Percentiles rank a stretch among this genome's conserved stretches.
Evolutionary conservation across 92 coral and sea anemone species (phyloP).

Genomic region (Porites lobata): DNA sequence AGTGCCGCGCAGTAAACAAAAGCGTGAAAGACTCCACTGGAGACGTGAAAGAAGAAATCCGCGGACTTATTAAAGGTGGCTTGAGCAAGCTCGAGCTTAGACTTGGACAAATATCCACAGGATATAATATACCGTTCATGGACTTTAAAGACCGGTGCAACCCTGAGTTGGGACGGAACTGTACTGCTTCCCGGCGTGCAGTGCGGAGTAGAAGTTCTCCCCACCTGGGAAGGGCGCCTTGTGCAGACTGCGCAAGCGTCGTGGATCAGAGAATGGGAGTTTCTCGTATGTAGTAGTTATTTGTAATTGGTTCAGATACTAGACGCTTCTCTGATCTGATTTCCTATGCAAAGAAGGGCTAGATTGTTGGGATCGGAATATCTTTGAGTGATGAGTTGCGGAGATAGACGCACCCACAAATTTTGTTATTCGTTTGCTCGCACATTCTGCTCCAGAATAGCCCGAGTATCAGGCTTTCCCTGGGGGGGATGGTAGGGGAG

Average conservation of each 20-base stretch:
- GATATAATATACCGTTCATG: slow-evolving; percentile 42
- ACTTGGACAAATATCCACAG: slow-evolving; percentile 50
- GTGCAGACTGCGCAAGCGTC: slow-evolving; percentile 42
- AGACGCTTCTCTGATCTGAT: background rate
- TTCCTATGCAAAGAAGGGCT: too few species aligned
- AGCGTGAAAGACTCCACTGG: slow-evolving; percentile 77
- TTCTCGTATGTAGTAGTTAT: slow-evolving; percentile 28
- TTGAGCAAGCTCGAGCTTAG: slow-evolving; percentile 68
- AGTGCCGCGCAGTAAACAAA: slow-evolving; percentile 84
- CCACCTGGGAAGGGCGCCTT: slow-evolving; percentile 52
- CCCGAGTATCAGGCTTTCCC: too few species aligned
- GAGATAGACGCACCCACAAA: too few species aligned
- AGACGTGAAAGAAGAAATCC: slow-evolving; percentile 79
- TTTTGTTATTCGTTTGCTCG: too few species aligned
- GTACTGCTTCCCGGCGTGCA: slow-evolving; percentile 29
- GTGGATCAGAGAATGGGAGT: slow-evolving; percentile 13
- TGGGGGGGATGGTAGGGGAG: too few species aligned
- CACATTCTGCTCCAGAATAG: too few species aligned
- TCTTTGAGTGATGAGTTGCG: too few species aligned
- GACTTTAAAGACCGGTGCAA: slow-evolving; percentile 37
- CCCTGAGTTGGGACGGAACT: slow-evolving; percentile 42
- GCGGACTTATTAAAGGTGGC: slow-evolving; percentile 67
- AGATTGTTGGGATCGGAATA: too few species aligned
- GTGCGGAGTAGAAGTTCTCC: slow-evolving; percentile 43
- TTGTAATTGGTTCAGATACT: background rate